A percentile compares a stretch with the other conserved stretches of the same genome.
These are phyloP conservation scores for Achroia grisella DNA, from an alignment of 1,140 invertebrate genomes.

Conservation along the genomic window DNA sequence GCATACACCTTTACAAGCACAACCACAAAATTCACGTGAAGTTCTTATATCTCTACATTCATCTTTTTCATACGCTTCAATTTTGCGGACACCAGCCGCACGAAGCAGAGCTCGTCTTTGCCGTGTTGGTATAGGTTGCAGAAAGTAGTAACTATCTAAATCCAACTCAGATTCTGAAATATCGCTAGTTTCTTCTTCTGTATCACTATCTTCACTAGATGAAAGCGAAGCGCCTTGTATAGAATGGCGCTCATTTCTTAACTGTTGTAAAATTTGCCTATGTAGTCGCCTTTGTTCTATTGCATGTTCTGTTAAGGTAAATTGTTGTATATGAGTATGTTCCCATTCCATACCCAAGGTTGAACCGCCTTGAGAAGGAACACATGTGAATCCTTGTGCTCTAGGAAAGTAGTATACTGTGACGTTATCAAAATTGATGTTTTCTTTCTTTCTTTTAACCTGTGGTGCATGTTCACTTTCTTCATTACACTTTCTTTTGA, in stretches of 20 bases:
- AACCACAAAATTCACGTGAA: conserved; percentile 96
- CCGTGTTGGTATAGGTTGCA: conserved; percentile 93
- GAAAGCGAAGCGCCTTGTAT: conserved; percentile 70
- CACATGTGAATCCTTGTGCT: conserved; percentile 97
- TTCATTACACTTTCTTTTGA: conserved; percentile 55
- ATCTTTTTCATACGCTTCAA: conserved; percentile 95
- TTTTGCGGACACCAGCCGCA: conserved; percentile 93
- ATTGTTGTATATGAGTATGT: conserved; percentile 84
- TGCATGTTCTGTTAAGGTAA: conserved; percentile 86
- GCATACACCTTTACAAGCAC: conserved; percentile 94
- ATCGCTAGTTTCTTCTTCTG: conserved; percentile 88
- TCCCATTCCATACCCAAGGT: conserved; percentile 95
- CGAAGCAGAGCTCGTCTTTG: conserved; percentile 90
- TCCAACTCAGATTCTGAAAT: conserved; percentile 89
- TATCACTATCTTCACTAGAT: conserved; percentile 85
- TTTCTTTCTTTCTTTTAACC: conserved; percentile 80
- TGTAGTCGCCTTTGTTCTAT: conserved; percentile 90
- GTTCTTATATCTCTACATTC: conserved; percentile 94
- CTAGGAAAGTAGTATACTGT: conserved; percentile 97
- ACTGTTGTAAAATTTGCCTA: conserved; percentile 85
- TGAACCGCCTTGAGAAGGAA: conserved; percentile 96
- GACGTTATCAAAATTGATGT: conserved; percentile 92
- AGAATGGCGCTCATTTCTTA: conserved; percentile 80
- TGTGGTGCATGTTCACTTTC: conserved; percentile 31
- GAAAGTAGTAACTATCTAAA: conserved; percentile 93